A percentile compares a stretch with the other conserved stretches of the same genome.
These are phyloP conservation scores for Entomobrya proxima DNA, from an alignment of 2,888 invertebrate species.

Conservation along the genomic window DNA sequence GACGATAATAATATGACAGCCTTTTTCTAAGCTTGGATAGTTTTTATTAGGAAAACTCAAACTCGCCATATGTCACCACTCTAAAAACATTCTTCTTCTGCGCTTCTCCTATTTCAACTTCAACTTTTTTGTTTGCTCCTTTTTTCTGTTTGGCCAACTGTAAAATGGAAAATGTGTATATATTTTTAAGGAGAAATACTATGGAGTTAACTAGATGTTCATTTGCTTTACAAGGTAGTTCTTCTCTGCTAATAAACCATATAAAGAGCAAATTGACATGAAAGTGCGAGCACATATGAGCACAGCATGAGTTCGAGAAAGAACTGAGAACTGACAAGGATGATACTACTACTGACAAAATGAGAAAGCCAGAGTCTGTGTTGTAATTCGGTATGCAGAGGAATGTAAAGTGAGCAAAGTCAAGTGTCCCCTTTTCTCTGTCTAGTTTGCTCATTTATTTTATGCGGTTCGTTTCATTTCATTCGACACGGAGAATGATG, in stretches of 20 bases:
- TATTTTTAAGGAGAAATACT: neutral
- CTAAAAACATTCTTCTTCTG: too few relatives aligned
- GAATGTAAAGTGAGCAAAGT: slow-evolving; percentile 1
- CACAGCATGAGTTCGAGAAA: slow-evolving; percentile 15
- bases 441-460: slow-evolving; percentile 49
- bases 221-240: too few relatives aligned
- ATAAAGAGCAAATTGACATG: slow-evolving; percentile 31
- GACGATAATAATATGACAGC: neutral
- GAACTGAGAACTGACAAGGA: neutral
- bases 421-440: slow-evolving; percentile 2
- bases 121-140: too few relatives aligned
- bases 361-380: neutral
- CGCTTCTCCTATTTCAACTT: too few relatives aligned
- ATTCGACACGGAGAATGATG: slow-evolving; percentile 46
- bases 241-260: neutral
- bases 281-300: slow-evolving; percentile 8
- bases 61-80: too few relatives aligned
- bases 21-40: too few relatives aligned
- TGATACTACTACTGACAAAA: too few relatives aligned
- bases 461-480: slow-evolving; percentile 52
- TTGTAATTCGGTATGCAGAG: neutral
- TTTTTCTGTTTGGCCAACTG: too few relatives aligned
- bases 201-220: neutral
- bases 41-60: too few relatives aligned
- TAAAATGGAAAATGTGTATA: neutral